These are phyloP conservation scores for Danio choprae DNA, from an alignment of 2,797 vertebrate genomes.

Conservation along the genomic window DNA sequence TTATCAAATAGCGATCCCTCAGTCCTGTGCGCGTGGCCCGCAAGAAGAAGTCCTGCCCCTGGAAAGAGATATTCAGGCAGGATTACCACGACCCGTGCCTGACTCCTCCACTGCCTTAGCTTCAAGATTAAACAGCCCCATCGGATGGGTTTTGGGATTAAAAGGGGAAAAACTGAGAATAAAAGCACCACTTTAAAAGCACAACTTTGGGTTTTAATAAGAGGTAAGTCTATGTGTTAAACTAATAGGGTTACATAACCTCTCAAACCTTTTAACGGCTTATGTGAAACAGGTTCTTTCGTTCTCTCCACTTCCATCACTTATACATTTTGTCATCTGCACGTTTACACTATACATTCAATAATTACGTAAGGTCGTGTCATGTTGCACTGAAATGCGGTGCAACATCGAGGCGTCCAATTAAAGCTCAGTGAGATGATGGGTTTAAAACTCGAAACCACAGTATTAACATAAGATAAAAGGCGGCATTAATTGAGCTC, in stretches of 20 bases:
- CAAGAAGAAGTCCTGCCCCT: conserved; percentile 49
- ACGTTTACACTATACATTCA: conserved; percentile 15
- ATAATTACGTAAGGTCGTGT: conserved; percentile 13
- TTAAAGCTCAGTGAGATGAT: conserved; percentile 30
- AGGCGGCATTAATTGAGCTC: conserved; percentile 32
- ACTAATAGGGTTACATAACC: conserved; percentile 58
- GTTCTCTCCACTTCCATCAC: conserved; percentile 13
- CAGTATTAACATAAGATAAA: conserved; percentile 43
- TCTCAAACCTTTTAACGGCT: conserved; percentile 52
- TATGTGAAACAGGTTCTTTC: conserved; percentile 44
- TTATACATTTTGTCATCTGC: not conserved
- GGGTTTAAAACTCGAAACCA: conserved; percentile 9
- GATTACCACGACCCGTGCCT: conserved; percentile 55
- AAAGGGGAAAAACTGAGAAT: conserved; percentile 48
- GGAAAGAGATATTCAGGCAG: conserved; percentile 52
- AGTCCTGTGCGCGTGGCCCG: conserved; percentile 16
- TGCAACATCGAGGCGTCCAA: conserved; percentile 7
- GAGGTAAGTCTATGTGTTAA: conserved; percentile 55
- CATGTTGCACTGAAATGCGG: conserved; percentile 11
- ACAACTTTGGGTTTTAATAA: conserved; percentile 58
- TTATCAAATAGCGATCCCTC: conserved; percentile 56
- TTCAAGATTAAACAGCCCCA: conserved; percentile 58
- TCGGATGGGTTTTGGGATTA: conserved; percentile 61
- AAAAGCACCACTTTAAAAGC: conserved; percentile 58
- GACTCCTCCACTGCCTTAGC: conserved; percentile 51